These are phyloP conservation scores for Varanus salvator DNA, from an alignment of 2,113 vertebrate genomes.

Conservation along the genomic window DNA sequence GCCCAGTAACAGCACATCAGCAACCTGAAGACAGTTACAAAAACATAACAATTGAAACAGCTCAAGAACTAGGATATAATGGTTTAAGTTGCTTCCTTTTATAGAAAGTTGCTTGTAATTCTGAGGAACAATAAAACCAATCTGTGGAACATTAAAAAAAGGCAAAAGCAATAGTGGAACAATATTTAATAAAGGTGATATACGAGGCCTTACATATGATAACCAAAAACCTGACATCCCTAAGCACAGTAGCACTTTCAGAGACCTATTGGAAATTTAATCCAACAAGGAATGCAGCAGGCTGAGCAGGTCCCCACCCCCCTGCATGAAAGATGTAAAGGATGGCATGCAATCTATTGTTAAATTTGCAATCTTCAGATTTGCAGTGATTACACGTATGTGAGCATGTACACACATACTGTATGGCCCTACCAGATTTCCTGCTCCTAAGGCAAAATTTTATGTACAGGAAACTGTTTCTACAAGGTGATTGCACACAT, in stretches of 20 bases:
- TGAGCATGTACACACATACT: background rate
- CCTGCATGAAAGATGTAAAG: background rate
- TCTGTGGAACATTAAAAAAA: slow-evolving; percentile 59
- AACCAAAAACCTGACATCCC: background rate
- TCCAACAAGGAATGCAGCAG: slow-evolving; percentile 42
- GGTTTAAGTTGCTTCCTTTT: slow-evolving; percentile 62
- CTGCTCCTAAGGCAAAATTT: background rate
- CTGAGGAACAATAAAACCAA: slow-evolving; percentile 57
- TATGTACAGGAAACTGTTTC: background rate
- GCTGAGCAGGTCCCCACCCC: background rate
- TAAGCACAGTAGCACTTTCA: background rate
- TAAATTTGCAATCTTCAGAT: background rate
- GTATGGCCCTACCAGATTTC: background rate
- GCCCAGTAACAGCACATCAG: slow-evolving; percentile 73
- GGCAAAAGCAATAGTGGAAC: slow-evolving; percentile 46
- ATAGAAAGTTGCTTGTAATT: slow-evolving; percentile 75
- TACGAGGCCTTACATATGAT: background rate
- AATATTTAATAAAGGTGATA: slow-evolving; percentile 48
- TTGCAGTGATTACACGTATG: background rate
- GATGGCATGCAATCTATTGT: background rate
- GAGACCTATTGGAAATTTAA: background rate
- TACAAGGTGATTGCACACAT: background rate
- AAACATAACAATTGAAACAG: slow-evolving; percentile 67
- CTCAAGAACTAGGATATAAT: slow-evolving; percentile 79
- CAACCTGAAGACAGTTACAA: slow-evolving; percentile 72